Base-by-base conservation (phyloP, 2,113 vertebrate genomes). In the Tyrannus savana region DNA sequence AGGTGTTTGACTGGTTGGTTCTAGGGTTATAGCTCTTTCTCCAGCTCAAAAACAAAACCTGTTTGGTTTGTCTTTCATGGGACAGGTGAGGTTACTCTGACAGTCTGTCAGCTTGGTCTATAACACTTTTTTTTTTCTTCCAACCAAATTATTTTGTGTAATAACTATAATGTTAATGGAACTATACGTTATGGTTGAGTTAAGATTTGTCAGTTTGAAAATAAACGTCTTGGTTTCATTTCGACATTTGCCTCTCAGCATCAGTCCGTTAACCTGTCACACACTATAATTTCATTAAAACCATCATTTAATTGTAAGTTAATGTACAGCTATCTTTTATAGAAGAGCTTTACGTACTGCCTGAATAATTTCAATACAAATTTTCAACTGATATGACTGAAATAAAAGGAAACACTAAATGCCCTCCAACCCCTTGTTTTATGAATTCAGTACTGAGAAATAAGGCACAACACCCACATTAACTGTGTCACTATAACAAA, bases 141-240 rank as follows among this genome's bases (percentile, higher is more conserved):
- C 93, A 84, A 92, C 92, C 75, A 93, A 95, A 97, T 97, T 96
- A 95, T 98, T 98, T 97, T 97, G 89, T 95, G 94, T 86, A 90
- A 96, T 98, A 97, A 96, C 85, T 94, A 62, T 97, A 96, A 95
- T 96, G 97, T 92, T 98, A 98, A 98, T 98, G 95, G 95, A 96
- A 97, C 94, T 95, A 92, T 97, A 84, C 59, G 97, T 96, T 98
- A 94, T 97, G 97, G 93, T 93, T 97, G 90, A 88, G 97, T 98
- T 98, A 97, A 96, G 97, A 90, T 95, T 97, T 98, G 98, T 97
- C 97, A 97, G 93, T 97, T 97, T 77, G 92, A 97, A 98, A 98
- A 97, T 97, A 98, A 98, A 97, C 62, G 77, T 96, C 97, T 89
- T 93, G 93, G 56, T 90, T 98, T 97, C 96, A 89, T 97, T 97